Conservation (phyloP, 2,888 invertebrate genomes). For the Limnephilus auricula region DNA sequence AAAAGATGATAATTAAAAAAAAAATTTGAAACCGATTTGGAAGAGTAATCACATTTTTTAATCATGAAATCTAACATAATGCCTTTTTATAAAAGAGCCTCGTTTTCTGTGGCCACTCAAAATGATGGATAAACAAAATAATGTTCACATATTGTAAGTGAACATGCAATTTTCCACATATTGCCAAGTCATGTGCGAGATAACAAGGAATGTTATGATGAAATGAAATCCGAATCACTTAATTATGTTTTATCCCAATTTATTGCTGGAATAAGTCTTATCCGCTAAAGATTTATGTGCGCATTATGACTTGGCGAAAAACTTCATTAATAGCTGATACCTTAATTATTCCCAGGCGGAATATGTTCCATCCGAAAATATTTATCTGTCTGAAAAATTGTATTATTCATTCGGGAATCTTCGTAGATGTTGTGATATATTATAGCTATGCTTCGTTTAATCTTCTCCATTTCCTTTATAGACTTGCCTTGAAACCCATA, state of each 20-base stretch:
- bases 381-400: neutral
- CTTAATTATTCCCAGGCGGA: neutral
- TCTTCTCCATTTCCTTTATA: no score
- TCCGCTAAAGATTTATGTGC: slow-evolving; percentile 27
- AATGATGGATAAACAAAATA: neutral
- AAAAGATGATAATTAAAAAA: no score
- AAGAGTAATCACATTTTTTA: no score
- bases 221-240: slow-evolving; percentile 6
- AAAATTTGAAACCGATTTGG: no score
- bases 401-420: neutral
- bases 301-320: slow-evolving; percentile 38
- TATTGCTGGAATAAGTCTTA: slow-evolving; percentile 41
- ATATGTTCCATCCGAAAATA: neutral
- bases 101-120: neutral
- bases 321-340: neutral
- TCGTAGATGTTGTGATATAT: neutral
- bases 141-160: neutral
- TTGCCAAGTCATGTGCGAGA: slow-evolving; percentile 23
- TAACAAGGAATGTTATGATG: slow-evolving; percentile 3
- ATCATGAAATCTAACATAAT: no score
- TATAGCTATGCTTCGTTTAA: no score
- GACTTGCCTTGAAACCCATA: no score
- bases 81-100: no score
- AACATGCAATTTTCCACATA: neutral
- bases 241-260: slow-evolving; percentile 49